phyloP scores from a whole-genome alignment of 2,113 vertebrate genomes.

The Danionella cerebrum region DNA sequence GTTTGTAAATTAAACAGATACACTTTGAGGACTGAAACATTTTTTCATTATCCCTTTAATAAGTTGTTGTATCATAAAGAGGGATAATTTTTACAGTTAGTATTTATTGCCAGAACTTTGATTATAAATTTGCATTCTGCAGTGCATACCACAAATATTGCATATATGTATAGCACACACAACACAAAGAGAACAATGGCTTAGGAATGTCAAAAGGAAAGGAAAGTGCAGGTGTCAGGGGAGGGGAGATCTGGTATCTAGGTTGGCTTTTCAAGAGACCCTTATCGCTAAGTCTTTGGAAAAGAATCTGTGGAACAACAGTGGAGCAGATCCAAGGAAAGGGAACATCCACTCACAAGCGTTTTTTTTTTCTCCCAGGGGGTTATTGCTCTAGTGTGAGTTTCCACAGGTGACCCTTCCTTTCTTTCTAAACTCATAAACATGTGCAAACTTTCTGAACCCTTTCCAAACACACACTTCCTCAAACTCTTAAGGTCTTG shows the following conservation, averaged over 20 bases:
- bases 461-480: conserved; percentile 7
- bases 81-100: no score
- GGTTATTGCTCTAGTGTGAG: neutral
- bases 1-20: no score
- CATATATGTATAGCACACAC: neutral
- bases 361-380: no score
- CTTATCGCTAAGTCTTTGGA: neutral
- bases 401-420: conserved; percentile 14
- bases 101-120: neutral
- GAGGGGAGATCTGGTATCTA: neutral
- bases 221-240: neutral
- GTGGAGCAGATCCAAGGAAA: conserved; percentile 10
- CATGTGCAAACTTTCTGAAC: neutral
- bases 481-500: neutral
- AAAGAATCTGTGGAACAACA: conserved; percentile 14
- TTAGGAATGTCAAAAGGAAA: neutral
- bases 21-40: no score
- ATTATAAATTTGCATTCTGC: neutral
- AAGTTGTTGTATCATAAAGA: no score
- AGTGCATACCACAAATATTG: neutral
- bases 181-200: neutral
- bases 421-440: conserved; percentile 19
- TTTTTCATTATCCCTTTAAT: no score
- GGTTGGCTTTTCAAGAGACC: neutral
- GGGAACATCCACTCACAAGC: conserved; percentile 55